These are phyloP conservation scores for Spinus pinus DNA, from an alignment of 2,797 vertebrate species.

Conservation along the genomic window DNA sequence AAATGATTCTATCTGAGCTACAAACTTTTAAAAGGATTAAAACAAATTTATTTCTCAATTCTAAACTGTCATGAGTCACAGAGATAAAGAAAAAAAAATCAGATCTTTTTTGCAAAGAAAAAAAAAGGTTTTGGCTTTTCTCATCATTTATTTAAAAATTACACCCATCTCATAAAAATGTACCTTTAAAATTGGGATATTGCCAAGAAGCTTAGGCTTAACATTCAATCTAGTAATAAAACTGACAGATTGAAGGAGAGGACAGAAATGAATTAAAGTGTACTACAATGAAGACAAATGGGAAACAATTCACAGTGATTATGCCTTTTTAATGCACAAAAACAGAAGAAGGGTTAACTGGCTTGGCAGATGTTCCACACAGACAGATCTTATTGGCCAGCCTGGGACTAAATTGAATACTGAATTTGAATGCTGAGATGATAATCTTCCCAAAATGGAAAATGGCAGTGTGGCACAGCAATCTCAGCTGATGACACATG, in stretches of 20 bases:
- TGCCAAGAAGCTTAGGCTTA: conserved; percentile 26
- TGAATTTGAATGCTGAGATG: neutral
- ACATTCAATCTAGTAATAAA: conserved; percentile 30
- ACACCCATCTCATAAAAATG: neutral
- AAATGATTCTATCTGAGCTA: neutral
- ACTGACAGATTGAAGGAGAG: neutral
- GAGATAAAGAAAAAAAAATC: neutral
- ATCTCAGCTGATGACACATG: neutral
- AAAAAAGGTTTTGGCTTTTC: neutral
- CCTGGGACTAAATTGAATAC: neutral
- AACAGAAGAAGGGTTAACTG: neutral
- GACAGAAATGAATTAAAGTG: conserved; percentile 21
- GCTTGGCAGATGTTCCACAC: neutral
- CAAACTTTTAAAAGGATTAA: neutral
- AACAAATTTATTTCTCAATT: neutral
- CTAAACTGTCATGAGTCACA: neutral
- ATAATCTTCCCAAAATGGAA: conserved; percentile 11
- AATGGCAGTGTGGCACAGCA: neutral
- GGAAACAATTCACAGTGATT: neutral
- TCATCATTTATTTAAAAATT: neutral
- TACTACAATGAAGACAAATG: conserved; percentile 13
- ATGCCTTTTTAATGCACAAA: conserved; percentile 10
- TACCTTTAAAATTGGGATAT: neutral
- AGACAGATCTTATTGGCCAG: neutral
- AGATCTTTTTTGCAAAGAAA: neutral